Percentiles rank a stretch among this genome's conserved stretches.
phyloP scores from a whole-genome alignment of 2,888 invertebrate species.

The Drosophila mayaguana region DNA sequence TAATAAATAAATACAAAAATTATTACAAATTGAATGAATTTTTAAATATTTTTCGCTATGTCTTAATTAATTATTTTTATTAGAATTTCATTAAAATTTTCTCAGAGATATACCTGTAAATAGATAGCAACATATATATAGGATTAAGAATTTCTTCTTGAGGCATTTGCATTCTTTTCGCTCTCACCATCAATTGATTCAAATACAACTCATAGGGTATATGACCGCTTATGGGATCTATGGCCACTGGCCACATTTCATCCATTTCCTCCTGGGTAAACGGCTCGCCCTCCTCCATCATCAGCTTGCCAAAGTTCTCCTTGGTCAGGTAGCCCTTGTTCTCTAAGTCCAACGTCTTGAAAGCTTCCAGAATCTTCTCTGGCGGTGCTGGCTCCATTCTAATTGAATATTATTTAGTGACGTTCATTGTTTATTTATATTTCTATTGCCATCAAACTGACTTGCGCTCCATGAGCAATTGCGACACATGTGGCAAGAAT shows the following conservation, averaged over 20 bases:
- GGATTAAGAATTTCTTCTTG: background rate
- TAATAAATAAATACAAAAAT: too few relatives aligned
- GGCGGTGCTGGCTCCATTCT: constrained; percentile 94
- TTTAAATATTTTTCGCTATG: too few relatives aligned
- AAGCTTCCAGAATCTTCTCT: constrained; percentile 93
- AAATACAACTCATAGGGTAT: constrained; percentile 95
- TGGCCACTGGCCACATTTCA: constrained; percentile 95
- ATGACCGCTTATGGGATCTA: constrained; percentile 92
- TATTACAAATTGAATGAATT: too few relatives aligned
- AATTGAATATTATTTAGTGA: background rate
- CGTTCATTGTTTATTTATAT: background rate
- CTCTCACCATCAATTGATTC: constrained; percentile 91
- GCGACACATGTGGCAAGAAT: constrained; percentile 92
- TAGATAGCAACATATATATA: background rate
- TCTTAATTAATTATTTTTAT: background rate
- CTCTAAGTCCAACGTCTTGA: constrained; percentile 92
- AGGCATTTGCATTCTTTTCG: accelerated
- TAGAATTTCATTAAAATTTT: background rate
- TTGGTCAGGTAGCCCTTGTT: constrained; percentile 91
- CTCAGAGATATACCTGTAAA: constrained; percentile 58
- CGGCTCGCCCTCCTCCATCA: constrained; percentile 96
- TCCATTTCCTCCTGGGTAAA: constrained; percentile 95
- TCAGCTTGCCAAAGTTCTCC: constrained; percentile 90
- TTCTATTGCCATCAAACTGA: constrained; percentile 80
- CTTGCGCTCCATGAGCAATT: constrained; percentile 93